Percentiles rank a stretch among this genome's conserved stretches.
Conservation (phyloP, 2,113 vertebrate genomes). For the Hyla sarda region DNA sequence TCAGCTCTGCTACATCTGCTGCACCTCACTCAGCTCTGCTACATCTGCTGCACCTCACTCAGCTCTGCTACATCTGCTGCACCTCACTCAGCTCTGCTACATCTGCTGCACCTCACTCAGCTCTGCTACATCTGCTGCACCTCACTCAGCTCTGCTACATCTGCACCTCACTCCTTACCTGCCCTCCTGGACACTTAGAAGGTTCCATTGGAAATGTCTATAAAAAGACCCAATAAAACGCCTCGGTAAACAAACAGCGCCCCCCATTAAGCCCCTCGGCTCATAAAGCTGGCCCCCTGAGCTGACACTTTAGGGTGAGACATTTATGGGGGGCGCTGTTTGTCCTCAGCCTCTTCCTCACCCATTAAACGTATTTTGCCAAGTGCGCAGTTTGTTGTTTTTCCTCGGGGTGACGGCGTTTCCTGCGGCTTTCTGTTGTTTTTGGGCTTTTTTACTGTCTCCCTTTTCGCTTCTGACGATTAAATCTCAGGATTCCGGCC, state of each 20-base stretch:
- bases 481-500: not conserved
- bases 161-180: not conserved
- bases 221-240: not conserved
- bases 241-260: conserved; percentile 24
- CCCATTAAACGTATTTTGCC: conserved; percentile 36
- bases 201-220: not conserved
- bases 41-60: too few relatives aligned
- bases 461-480: conserved; percentile 13
- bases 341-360: conserved; percentile 4
- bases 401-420: conserved; percentile 1
- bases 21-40: too few relatives aligned
- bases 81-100: too few relatives aligned
- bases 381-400: conserved; percentile 4
- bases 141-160: too few relatives aligned
- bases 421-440: conserved; percentile 44
- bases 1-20: too few relatives aligned
- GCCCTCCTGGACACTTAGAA: not conserved
- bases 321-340: conserved; percentile 33
- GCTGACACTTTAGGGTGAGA: not conserved
- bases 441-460: conserved; percentile 27
- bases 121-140: too few relatives aligned
- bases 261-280: not conserved
- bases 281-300: conserved; percentile 5
- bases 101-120: too few relatives aligned
- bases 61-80: too few relatives aligned